Conservation (phyloP, 2,797 vertebrate genomes). For the Tenualosa ilisha region DNA sequence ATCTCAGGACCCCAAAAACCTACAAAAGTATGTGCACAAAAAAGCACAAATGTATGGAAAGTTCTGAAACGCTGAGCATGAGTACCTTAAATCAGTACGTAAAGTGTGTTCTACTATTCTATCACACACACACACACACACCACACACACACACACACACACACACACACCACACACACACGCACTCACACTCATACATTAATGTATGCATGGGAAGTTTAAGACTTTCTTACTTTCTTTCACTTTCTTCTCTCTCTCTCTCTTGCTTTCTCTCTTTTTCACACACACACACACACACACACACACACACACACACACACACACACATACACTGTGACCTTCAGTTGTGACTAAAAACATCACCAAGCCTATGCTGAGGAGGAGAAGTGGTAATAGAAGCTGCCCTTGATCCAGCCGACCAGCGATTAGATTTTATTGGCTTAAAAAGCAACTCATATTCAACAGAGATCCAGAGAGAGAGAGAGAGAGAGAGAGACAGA, state of each 20-base stretch:
- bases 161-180: too few species aligned
- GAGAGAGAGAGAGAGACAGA: not conserved
- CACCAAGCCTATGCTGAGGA: constrained; percentile 46
- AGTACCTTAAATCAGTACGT: not conserved
- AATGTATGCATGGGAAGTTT: too few species aligned
- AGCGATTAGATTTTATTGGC: constrained; percentile 65
- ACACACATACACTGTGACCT: constrained; percentile 41
- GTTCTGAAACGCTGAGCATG: not conserved
- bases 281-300: too few species aligned
- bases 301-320: too few species aligned
- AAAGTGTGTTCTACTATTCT: constrained; percentile 3
- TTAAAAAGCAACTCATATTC: constrained; percentile 54
- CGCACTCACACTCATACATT: too few species aligned
- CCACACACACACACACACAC: too few species aligned
- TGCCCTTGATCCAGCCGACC: constrained; percentile 64
- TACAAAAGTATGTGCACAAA: too few species aligned
- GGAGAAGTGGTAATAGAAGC: constrained; percentile 37
- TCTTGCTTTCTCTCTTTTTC: too few species aligned
- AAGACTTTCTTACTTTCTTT: too few species aligned
- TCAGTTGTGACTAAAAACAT: constrained; percentile 60
- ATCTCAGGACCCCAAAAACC: too few species aligned
- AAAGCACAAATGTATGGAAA: not conserved
- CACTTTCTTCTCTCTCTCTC: too few species aligned
- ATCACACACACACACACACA: not conserved
- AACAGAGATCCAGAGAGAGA: constrained; percentile 42